Conservation (phyloP, 2,113 vertebrate species). For the Paedocypris sp. region DNA sequence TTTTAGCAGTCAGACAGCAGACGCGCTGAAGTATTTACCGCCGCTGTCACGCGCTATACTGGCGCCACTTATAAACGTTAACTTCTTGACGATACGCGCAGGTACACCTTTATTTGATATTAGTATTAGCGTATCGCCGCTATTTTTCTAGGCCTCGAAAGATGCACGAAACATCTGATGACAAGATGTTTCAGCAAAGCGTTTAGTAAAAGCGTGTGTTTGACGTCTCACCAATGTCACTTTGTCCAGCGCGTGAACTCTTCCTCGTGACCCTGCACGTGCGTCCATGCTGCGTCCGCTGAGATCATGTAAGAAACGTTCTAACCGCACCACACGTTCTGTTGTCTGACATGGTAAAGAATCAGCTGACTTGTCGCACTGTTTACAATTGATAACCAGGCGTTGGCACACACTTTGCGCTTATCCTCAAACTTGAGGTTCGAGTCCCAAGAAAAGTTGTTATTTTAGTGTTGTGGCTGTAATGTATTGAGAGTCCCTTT, state of each 20-base stretch:
- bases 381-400: too few relatives aligned
- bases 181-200: background rate
- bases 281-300: background rate
- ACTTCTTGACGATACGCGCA: too few relatives aligned
- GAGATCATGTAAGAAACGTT: conserved; percentile 26
- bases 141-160: conserved; percentile 5
- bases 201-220: background rate
- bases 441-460: too few relatives aligned
- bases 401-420: too few relatives aligned
- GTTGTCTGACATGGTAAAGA: background rate
- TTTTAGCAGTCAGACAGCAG: too few relatives aligned
- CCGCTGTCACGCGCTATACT: background rate
- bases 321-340: background rate
- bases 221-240: background rate
- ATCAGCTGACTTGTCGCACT: too few relatives aligned
- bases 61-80: background rate
- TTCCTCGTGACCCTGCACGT: background rate
- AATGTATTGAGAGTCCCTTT: too few relatives aligned
- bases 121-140: too few relatives aligned
- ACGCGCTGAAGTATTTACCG: too few relatives aligned
- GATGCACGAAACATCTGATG: background rate
- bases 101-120: too few relatives aligned
- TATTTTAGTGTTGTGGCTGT: too few relatives aligned
- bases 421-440: too few relatives aligned
- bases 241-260: background rate